Conservation (phyloP, 2,888 invertebrate genomes). For the Drosophila lutescens region DNA sequence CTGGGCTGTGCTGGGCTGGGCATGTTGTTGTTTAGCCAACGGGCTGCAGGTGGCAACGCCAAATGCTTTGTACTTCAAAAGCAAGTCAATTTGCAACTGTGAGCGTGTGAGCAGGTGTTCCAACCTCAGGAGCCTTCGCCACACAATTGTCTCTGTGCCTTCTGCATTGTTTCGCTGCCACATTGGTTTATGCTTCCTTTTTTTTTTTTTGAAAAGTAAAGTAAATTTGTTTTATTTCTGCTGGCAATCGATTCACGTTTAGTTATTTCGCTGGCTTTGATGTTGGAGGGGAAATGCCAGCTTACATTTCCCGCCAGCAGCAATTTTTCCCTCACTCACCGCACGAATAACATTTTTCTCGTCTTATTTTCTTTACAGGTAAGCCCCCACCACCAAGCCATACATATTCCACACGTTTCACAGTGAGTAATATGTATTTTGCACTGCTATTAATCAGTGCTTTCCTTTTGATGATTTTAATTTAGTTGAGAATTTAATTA, state of each 20-base stretch:
- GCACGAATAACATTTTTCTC: conserved; percentile 36
- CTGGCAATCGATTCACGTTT: conserved; percentile 73
- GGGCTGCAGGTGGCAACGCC: conserved; percentile 61
- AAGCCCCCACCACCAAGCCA: conserved; percentile 17
- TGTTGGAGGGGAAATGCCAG: conserved; percentile 44
- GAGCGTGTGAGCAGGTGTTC: conserved; percentile 27
- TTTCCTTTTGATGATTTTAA: not conserved
- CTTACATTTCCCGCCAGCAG: conserved; percentile 40
- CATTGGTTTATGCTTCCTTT: conserved; percentile 32
- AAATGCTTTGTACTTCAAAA: conserved; percentile 76
- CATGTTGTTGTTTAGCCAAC: conserved; percentile 64
- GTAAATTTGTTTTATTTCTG: conserved; percentile 65
- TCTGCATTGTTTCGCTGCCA: conserved; percentile 34
- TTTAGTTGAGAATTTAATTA: not conserved
- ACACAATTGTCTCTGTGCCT: conserved; percentile 26
- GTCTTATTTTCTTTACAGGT: conserved; percentile 47
- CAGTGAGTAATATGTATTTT: conserved; percentile 21
- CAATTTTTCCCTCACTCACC: conserved; percentile 9
- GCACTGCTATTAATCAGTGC: not conserved
- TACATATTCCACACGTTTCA: not conserved
- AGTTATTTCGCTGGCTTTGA: conserved; percentile 59
- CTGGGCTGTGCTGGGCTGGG: conserved; percentile 10
- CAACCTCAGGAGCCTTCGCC: conserved; percentile 16
- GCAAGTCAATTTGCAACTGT: conserved; percentile 60
- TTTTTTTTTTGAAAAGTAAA: conserved; percentile 12